Evolutionary conservation across 92 coral and sea anemone species (phyloP).

Genomic region (Heteractis magnifica): DNA sequence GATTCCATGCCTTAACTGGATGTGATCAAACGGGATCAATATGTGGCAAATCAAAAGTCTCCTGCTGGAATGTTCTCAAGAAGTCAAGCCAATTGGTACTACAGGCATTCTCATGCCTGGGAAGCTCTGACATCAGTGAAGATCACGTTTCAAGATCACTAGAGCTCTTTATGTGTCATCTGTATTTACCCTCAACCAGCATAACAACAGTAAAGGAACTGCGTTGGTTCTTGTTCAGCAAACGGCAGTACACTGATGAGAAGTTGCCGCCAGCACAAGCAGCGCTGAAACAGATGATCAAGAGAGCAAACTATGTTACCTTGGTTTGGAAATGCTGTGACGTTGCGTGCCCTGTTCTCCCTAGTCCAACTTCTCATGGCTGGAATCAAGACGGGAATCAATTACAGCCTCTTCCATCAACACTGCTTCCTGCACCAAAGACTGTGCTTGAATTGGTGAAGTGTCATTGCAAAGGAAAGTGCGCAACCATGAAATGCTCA

Average conservation of each 20-base stretch:
- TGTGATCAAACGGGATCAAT: conserved; percentile 46
- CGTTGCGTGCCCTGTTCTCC: conserved; percentile 40
- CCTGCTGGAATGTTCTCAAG: conserved; percentile 57
- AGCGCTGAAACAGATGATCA: conserved; percentile 38
- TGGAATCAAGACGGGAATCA: conserved; percentile 40
- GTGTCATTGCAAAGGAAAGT: conserved; percentile 52
- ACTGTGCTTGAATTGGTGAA: conserved; percentile 59
- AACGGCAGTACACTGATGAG: conserved; percentile 47
- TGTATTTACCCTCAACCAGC: conserved; percentile 35
- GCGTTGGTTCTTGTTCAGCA: conserved; percentile 54
- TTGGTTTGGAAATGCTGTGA: conserved; percentile 48
- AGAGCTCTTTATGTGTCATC: conserved; percentile 44
- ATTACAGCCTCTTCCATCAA: conserved; percentile 50
- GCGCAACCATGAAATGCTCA: conserved; percentile 56
- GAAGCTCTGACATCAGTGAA: conserved; percentile 14
- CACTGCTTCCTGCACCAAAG: conserved; percentile 58
- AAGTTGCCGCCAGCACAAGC: conserved; percentile 48
- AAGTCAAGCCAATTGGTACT: conserved; percentile 33
- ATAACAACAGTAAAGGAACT: conserved; percentile 34
- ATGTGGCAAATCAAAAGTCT: conserved; percentile 43
- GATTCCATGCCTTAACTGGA: conserved; percentile 61
- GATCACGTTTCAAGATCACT: conserved; percentile 20
- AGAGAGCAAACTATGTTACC: conserved; percentile 50
- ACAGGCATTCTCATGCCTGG: conserved; percentile 45
- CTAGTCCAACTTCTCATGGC: conserved; percentile 46